Evolutionary conservation across 2,888 invertebrate genomes (phyloP).

Genomic region (Thecophora atra): DNA sequence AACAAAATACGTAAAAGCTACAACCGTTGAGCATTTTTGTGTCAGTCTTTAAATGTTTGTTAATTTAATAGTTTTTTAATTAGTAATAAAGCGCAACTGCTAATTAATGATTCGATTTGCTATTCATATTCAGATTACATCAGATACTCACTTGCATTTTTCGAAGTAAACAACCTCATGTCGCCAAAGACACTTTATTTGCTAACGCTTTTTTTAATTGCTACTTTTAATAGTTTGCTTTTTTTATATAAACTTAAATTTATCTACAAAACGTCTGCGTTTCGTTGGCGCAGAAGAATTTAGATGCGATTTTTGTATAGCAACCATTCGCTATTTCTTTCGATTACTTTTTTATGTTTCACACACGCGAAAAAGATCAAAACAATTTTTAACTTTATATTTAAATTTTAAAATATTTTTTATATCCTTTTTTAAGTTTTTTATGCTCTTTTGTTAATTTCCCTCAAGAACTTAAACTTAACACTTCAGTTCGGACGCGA

Average conservation of each 20-base stretch:
- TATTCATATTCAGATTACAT: background rate
- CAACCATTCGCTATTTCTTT: no score
- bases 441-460: slow-evolving; percentile 14
- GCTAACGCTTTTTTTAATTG: slow-evolving; percentile 12
- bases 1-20: no score
- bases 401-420: slow-evolving; percentile 29
- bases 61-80: background rate
- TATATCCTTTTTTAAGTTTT: slow-evolving; percentile 30
- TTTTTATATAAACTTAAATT: background rate
- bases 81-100: background rate
- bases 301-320: no score
- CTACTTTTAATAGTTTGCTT: slow-evolving; percentile 16
- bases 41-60: background rate
- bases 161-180: slow-evolving; percentile 54
- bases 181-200: slow-evolving; percentile 27
- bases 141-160: slow-evolving; percentile 55
- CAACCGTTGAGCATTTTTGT: no score
- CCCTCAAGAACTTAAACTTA: slow-evolving; percentile 23
- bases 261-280: no score
- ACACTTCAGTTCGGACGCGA: slow-evolving; percentile 36
- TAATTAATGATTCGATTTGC: background rate
- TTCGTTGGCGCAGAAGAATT: no score
- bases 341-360: no score
- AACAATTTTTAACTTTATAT: slow-evolving; percentile 21
- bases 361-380: background rate